Evolutionary conservation across 2,797 vertebrate genomes (phyloP), one percentile per base, ranked within the genome.

Genomic region (Diplodus puntazzo): DNA sequence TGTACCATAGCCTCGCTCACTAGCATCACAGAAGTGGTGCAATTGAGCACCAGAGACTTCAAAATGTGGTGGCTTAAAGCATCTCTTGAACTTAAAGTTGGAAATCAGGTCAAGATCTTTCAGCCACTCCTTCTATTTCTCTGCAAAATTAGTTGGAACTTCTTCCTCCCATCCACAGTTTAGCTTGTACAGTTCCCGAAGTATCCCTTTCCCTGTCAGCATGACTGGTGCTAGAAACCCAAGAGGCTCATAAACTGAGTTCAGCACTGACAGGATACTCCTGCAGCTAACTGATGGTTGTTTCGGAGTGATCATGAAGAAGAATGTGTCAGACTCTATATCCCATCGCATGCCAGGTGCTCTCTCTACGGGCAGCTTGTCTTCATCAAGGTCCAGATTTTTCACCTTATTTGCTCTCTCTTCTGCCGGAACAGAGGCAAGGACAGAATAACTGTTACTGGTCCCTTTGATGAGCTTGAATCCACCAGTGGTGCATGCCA

Each of bases 31-130:
- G 34, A 60, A n/a, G n/a, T n/a, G n/a, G 58, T 60, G n/a, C 39
- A 60, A 0, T 12, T 60, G 39, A 21, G 20, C 34, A 0, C 1
- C 1, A 14, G 58, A 0, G 0, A 3, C 11, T n/a, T 39, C 4
- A 39, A 21, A 43, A 42, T 60, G 1, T 21, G n/a, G 34, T 42
- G 58, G 11, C 11, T 21, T 60, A 21, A 42, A 4, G 34, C 34
- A 34, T 34, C 34, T 34, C 34, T 8, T 34, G 34, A 34, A 1
- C 4, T 8, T 34, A 8, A 34, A 8, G 7, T 8, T 34, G 34
- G 34, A 34, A 34, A 34, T 7, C 34, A 9, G 34, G 34, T 34
- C 7, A 34, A 34, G 34, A 34, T 34, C 6, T 34, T 34, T 34
- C 34, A 34, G 34, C 34, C 34, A 34, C 34, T 34, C 34, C 34